phyloP scores from a whole-genome alignment of 2,113 vertebrate species.

The Brienomyrus brachyistius region DNA sequence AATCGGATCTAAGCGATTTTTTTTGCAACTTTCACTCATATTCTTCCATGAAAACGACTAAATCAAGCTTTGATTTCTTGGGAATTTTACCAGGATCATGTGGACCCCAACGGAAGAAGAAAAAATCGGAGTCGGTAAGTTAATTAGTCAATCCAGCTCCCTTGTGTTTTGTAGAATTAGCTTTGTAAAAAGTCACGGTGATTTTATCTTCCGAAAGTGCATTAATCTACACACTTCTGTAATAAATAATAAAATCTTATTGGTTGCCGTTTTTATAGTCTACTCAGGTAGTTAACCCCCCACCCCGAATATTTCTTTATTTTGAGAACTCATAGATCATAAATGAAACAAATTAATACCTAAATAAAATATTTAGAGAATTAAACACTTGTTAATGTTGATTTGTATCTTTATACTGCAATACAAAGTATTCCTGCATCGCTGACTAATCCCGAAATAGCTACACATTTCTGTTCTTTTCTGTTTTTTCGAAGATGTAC shows the following conservation, averaged over 20 bases:
- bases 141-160: conserved; percentile 11
- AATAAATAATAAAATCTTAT: not conserved
- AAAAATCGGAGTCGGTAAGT: conserved; percentile 67
- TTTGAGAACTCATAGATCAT: not conserved
- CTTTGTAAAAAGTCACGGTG: not conserved
- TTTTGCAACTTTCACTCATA: conserved; percentile 17
- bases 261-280: not conserved
- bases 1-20: not conserved
- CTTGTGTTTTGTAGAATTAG: not conserved
- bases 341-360: not conserved
- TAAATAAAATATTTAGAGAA: not conserved
- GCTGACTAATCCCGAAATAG: not conserved
- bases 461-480: not conserved
- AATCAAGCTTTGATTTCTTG: conserved; percentile 24
- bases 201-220: not conserved
- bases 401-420: not conserved
- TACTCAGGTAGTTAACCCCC: not conserved
- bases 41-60: conserved; percentile 36
- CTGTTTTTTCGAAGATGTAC: not conserved
- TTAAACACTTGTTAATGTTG: not conserved
- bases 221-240: not conserved
- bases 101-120: conserved; percentile 67
- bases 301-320: not conserved
- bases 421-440: not conserved
- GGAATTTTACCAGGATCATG: conserved; percentile 48